phyloP scores from a whole-genome alignment of 2,888 invertebrate genomes.

The Papilio gigon region DNA sequence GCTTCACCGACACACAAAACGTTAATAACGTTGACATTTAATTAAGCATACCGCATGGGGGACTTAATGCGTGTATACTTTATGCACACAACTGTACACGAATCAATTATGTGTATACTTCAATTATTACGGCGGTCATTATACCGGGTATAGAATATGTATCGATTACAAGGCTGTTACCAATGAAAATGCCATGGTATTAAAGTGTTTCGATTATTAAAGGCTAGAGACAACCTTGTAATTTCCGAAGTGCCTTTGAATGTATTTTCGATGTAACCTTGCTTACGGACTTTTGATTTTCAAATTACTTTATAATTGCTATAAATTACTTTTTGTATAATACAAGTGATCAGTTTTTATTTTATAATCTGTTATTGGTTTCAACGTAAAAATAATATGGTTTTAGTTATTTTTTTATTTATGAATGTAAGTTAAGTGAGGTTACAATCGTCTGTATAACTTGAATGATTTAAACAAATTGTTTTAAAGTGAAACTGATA shows the following conservation, averaged over 20 bases:
- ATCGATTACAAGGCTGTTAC: slow-evolving; percentile 35
- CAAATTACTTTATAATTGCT: neutral
- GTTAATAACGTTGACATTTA: slow-evolving; percentile 40
- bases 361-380: no score
- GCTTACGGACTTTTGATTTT: neutral
- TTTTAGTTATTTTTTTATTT: no score
- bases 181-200: slow-evolving; percentile 37
- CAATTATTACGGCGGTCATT: slow-evolving; percentile 34
- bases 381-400: no score
- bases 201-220: slow-evolving; percentile 31
- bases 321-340: neutral
- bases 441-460: neutral
- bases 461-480: no score
- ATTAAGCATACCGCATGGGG: slow-evolving; percentile 37
- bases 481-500: no score
- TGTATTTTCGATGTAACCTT: neutral
- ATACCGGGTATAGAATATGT: slow-evolving; percentile 35
- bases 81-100: slow-evolving; percentile 36
- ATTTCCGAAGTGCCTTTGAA: slow-evolving; percentile 7
- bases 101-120: slow-evolving; percentile 35
- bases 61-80: slow-evolving; percentile 35
- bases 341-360: no score
- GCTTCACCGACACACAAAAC: slow-evolving; percentile 28
- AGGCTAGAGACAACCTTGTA: slow-evolving; percentile 32
- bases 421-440: no score